A percentile compares a stretch with the other conserved stretches of the same genome.
phyloP scores from a whole-genome alignment of 1,140 invertebrate species.

The Nasonia longicornis region DNA sequence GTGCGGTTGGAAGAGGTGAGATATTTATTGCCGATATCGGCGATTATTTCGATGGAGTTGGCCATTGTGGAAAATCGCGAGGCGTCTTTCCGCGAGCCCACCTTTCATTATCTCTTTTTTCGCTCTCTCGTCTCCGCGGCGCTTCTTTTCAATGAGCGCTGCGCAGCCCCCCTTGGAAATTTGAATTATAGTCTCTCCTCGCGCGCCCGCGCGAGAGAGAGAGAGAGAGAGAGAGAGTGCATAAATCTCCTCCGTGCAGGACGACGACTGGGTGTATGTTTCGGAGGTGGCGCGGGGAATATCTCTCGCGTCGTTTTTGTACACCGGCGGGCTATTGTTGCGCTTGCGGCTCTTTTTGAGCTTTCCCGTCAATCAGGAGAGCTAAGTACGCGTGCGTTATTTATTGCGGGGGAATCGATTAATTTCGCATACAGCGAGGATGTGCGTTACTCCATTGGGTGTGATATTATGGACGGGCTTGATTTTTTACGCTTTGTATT shows the following conservation, averaged over 20 bases:
- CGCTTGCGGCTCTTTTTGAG: conserved; percentile 8
- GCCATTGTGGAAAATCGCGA: conserved; percentile 46
- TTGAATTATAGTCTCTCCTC: conserved; percentile 43
- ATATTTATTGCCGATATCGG: conserved; percentile 46
- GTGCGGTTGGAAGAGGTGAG: conserved; percentile 36
- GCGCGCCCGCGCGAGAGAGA: background rate
- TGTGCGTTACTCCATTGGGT: background rate
- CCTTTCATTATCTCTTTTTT: conserved; percentile 28
- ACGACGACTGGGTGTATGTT: background rate
- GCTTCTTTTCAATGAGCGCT: conserved; percentile 34
- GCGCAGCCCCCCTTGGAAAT: conserved; percentile 11
- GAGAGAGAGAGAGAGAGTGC: conserved; percentile 14
- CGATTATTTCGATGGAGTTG: conserved; percentile 38
- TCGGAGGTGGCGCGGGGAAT: background rate
- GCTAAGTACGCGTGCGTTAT: conserved; percentile 15
- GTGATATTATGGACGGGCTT: background rate
- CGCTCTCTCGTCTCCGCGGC: background rate
- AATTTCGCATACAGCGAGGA: conserved; percentile 1
- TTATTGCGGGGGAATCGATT: conserved; percentile 22
- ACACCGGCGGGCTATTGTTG: conserved; percentile 8
- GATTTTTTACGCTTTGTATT: background rate
- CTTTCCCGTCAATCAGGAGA: conserved; percentile 22
- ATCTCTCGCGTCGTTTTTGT: background rate
- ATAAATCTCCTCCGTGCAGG: conserved; percentile 36
- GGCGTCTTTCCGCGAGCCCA: conserved; percentile 20